Conservation (phyloP, 2,797 vertebrate species). For the Siniperca undulata region DNA sequence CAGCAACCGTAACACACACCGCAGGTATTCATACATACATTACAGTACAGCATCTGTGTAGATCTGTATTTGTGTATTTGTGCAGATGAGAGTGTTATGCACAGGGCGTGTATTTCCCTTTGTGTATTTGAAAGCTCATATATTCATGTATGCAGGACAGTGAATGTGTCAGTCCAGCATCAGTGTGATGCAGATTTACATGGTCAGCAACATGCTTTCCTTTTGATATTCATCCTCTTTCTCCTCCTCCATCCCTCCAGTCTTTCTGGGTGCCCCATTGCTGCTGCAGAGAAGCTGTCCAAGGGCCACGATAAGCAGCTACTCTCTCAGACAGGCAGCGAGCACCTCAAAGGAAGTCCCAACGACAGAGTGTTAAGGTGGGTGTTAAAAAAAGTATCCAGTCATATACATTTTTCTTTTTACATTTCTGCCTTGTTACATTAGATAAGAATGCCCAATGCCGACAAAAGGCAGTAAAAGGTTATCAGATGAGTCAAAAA, state of each 20-base stretch:
- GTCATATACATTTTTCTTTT: neutral
- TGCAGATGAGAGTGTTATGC: slow-evolving; percentile 30
- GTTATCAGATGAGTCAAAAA: neutral
- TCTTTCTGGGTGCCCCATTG: slow-evolving; percentile 97
- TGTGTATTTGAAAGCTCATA: slow-evolving; percentile 32
- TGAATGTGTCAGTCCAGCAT: slow-evolving; percentile 51
- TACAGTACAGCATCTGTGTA: neutral
- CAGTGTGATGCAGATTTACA: slow-evolving; percentile 55
- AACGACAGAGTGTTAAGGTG: slow-evolving; percentile 96
- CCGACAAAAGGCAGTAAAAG: neutral
- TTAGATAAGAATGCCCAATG: neutral
- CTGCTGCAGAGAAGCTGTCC: slow-evolving; percentile 96
- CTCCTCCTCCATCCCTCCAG: slow-evolving; percentile 70
- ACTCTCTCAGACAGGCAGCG: slow-evolving; percentile 87
- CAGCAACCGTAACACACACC: slow-evolving; percentile 98
- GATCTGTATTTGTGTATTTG: neutral
- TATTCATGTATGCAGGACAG: slow-evolving; percentile 60
- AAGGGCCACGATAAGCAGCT: slow-evolving; percentile 93
- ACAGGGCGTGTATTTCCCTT: slow-evolving; percentile 1
- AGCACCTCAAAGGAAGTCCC: slow-evolving; percentile 91
- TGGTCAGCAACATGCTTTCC: slow-evolving; percentile 53
- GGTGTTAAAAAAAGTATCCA: slow-evolving; percentile 29
- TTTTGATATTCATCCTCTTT: slow-evolving; percentile 44
- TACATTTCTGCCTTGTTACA: neutral
- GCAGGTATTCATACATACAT: slow-evolving; percentile 87